Evolutionary conservation across 2,797 vertebrate genomes (phyloP).

Genomic region (Spondyliosoma cantharus): DNA sequence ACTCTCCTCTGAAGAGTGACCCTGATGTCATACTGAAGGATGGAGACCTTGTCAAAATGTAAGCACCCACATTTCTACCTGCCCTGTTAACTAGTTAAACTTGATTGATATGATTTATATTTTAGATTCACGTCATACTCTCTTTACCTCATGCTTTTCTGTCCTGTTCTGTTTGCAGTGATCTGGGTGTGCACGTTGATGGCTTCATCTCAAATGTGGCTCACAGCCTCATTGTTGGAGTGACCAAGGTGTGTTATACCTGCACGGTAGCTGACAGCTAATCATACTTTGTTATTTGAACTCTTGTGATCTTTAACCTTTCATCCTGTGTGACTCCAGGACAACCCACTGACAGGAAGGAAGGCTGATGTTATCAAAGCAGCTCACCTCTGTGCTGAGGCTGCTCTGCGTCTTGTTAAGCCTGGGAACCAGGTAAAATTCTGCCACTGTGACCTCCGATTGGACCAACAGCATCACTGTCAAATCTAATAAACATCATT

Average conservation of each 20-base stretch:
- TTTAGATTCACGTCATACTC: not conserved
- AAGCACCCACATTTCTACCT: constrained; percentile 56
- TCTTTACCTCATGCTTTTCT: not conserved
- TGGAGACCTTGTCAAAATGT: constrained; percentile 97
- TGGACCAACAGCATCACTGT: not conserved
- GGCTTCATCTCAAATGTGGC: constrained; percentile 98
- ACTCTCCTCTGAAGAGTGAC: constrained; percentile 97
- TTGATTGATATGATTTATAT: not conserved
- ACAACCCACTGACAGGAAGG: constrained; percentile 89
- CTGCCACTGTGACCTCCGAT: not conserved
- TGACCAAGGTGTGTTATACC: constrained; percentile 88
- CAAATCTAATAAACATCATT: not conserved
- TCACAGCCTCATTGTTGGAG: constrained; percentile 92
- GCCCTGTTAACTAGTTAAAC: not conserved
- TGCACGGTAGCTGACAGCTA: not conserved
- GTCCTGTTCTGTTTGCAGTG: constrained; percentile 80
- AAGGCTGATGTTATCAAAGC: constrained; percentile 97
- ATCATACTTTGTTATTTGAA: not conserved
- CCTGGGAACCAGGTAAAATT: constrained; percentile 93
- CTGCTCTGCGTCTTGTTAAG: constrained; percentile 95
- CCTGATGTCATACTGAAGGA: constrained; percentile 93
- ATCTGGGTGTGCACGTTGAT: constrained; percentile 96
- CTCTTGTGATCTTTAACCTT: not conserved
- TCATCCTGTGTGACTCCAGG: constrained; percentile 76
- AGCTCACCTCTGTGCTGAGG: constrained; percentile 95